phyloP scores from a whole-genome alignment of 2,888 invertebrate genomes.

The Dynastes grantii region DNA sequence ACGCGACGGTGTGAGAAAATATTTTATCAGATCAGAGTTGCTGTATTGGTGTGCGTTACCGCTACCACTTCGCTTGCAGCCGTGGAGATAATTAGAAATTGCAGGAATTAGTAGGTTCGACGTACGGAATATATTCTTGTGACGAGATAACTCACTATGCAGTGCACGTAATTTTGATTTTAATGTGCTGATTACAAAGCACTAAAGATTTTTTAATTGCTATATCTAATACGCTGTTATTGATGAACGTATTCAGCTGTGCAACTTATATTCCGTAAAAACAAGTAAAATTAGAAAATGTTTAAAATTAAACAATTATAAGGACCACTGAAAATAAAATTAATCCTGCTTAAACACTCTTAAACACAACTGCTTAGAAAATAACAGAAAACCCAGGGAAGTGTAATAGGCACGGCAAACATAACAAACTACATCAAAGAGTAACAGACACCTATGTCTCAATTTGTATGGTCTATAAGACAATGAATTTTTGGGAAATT shows the following conservation, averaged over 20 bases:
- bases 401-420: too few species aligned
- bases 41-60: conserved; percentile 25
- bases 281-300: too few species aligned
- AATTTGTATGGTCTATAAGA: too few species aligned
- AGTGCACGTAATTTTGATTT: conserved; percentile 7
- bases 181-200: conserved; percentile 8
- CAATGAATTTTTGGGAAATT: too few species aligned
- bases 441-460: too few species aligned
- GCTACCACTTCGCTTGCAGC: conserved; percentile 5
- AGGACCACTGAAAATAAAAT: too few species aligned
- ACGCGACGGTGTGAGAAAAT: conserved; percentile 54
- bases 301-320: too few species aligned
- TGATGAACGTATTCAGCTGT: background rate
- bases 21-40: conserved; percentile 45
- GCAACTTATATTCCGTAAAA: background rate
- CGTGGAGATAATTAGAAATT: conserved; percentile 30
- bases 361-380: too few species aligned
- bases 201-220: background rate
- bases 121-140: conserved; percentile 12
- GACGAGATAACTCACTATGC: conserved; percentile 14
- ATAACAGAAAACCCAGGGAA: too few species aligned
- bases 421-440: too few species aligned
- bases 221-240: background rate
- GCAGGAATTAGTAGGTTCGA: conserved; percentile 27
- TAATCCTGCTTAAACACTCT: too few species aligned